Percentiles rank a stretch among this genome's conserved stretches.
Evolutionary conservation across 1,140 invertebrate species (phyloP).

Genomic region (Parasteatoda tepidariorum): DNA sequence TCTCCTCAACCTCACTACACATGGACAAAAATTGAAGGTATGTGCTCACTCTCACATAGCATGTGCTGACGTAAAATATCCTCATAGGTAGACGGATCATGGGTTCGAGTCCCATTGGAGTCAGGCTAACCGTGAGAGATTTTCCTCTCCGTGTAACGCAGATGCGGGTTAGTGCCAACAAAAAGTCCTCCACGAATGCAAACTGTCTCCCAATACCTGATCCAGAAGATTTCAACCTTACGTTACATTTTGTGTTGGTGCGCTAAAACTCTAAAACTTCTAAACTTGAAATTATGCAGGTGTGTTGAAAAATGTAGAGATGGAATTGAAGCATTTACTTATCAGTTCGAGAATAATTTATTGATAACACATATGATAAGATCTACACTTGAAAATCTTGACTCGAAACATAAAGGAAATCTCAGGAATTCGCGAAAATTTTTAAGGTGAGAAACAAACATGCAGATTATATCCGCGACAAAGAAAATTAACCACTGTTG

Average conservation of each 20-base stretch:
- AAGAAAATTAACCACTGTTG: too few species aligned
- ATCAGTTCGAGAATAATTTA: too few species aligned
- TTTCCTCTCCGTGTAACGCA: too few species aligned
- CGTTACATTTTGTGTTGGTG: neutral
- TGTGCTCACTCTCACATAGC: slow-evolving; percentile 32
- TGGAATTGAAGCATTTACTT: too few species aligned
- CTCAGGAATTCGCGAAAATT: neutral
- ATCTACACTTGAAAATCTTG: neutral
- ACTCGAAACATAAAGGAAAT: neutral
- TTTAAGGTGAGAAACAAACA: neutral
- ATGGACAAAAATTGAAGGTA: too few species aligned
- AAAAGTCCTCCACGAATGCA: neutral
- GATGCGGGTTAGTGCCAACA: neutral
- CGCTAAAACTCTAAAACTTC: neutral
- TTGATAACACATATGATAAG: too few species aligned
- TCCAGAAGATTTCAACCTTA: neutral
- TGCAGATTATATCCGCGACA: neutral
- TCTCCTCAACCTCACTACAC: slow-evolving; percentile 85
- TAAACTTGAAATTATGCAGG: neutral
- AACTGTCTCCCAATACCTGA: neutral
- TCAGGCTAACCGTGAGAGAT: too few species aligned
- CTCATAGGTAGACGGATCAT: too few species aligned
- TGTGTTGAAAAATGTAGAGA: neutral
- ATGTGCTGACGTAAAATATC: too few species aligned
- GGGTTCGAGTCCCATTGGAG: too few species aligned